Evolutionary conservation across 2,888 invertebrate species (phyloP), one percentile per base, ranked within the genome.

Genomic region (Clepsis dumicolana): DNA sequence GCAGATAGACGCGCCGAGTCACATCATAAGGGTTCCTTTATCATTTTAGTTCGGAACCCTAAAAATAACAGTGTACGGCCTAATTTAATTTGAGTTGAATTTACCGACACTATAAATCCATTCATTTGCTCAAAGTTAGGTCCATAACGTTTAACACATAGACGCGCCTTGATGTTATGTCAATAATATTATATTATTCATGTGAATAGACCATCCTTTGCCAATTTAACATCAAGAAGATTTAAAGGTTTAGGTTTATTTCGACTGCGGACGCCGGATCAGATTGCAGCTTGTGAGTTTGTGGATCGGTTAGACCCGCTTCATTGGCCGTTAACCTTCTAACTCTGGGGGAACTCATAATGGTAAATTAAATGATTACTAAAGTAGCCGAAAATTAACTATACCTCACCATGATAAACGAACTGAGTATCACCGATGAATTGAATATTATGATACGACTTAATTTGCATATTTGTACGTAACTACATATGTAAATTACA

Each of bases 261-360:
- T 48, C 12, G 27, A 29, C 29, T 21, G 8, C 29, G 60, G 48
- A 21, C 29, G 29, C 14, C 21, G 29, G 32, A 48, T 44, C 25
- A 29, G 38, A 61, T 38, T 29, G 16, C 48, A 27, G n/a, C 35
- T 16, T 27, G 0, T 10, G 35, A 25, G 48, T n/a, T 21, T 25
- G 63, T 29, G 41, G 21, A 54, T 4, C 27, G 27, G 18, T 61
- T 48, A 48, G 18, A 27, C 48, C 48, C 29, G 57, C 41, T 29
- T 61, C 27, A 29, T n/a, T 41, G 27, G 27, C 25, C 29, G 53
- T 16, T 29, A 27, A n/a, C 27, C 27, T 29, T 27, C 29, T 8
- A 14, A 29, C 29, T 27, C 10, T n/a, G 27, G 32, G n/a, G 24
- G 32, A 61, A 61, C 50, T 50, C 32, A 16, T 32, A 50, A 50